A percentile compares a stretch with the other conserved stretches of the same genome.
Conservation (phyloP, 2,888 invertebrate species). For the Hyles lineata region DNA sequence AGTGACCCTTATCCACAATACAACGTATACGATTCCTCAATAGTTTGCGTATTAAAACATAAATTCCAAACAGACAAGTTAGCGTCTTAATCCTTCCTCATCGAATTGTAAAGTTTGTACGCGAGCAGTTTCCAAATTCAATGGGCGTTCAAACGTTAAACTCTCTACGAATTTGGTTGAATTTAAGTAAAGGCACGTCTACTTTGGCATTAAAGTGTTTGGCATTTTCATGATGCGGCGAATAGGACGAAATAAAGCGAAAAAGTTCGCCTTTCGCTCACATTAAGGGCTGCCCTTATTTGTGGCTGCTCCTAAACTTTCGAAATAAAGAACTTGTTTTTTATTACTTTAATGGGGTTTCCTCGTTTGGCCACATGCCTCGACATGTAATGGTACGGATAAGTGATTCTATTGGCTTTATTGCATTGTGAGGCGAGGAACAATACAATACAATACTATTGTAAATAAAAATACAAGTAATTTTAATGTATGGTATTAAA, state of each 20-base stretch:
- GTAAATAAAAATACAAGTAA: too few species aligned
- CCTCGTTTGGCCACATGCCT: slow-evolving; percentile 20
- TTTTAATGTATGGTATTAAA: too few species aligned
- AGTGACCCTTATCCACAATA: too few species aligned
- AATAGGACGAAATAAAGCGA: slow-evolving; percentile 3
- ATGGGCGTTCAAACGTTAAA: neutral
- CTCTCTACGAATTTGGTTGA: slow-evolving; percentile 21
- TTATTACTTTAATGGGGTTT: slow-evolving; percentile 24
- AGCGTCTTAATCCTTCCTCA: slow-evolving; percentile 11
- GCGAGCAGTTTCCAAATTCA: slow-evolving; percentile 3
- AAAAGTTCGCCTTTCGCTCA: slow-evolving; percentile 9
- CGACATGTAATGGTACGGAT: slow-evolving; percentile 1
- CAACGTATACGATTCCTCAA: neutral
- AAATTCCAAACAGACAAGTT: slow-evolving; percentile 8
- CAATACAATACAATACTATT: too few species aligned
- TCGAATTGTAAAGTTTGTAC: slow-evolving; percentile 21
- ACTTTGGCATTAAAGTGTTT: slow-evolving; percentile 7
- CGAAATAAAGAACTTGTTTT: slow-evolving; percentile 20
- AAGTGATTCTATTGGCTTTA: neutral
- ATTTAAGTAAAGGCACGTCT: slow-evolving; percentile 11
- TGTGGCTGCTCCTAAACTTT: slow-evolving; percentile 23
- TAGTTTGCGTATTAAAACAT: neutral
- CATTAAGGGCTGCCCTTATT: slow-evolving; percentile 1
- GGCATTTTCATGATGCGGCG: slow-evolving; percentile 12
- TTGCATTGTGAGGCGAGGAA: too few species aligned